Percentiles rank a stretch among this genome's conserved stretches.
Evolutionary conservation across 2,113 vertebrate genomes (phyloP).

Genomic region (Budorcas taxicolor): DNA sequence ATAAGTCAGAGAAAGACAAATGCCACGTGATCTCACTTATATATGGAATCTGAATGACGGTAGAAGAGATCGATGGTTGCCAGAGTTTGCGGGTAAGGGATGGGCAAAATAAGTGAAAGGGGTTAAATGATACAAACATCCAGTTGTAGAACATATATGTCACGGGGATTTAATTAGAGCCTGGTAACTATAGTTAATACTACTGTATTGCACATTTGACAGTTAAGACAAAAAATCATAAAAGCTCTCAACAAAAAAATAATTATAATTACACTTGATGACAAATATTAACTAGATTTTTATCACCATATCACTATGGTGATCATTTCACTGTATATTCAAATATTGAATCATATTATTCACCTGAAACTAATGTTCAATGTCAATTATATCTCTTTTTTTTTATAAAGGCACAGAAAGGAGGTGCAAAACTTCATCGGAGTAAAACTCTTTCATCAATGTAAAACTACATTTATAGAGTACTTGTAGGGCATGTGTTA

Average conservation of each 20-base stretch:
- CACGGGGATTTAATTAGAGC: neutral
- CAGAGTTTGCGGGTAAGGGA: too few species aligned
- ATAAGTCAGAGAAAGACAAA: neutral
- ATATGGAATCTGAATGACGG: neutral
- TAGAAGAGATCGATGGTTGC: neutral
- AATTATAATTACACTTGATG: neutral
- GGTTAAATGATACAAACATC: neutral
- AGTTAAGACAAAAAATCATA: neutral
- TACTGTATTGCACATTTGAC: neutral
- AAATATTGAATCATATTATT: neutral
- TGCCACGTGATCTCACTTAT: too few species aligned
- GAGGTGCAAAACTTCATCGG: neutral
- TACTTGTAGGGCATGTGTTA: neutral
- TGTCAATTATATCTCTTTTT: neutral
- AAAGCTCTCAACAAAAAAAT: neutral
- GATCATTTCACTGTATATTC: neutral
- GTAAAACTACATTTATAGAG: neutral
- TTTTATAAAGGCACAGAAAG: neutral
- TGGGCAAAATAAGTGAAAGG: neutral
- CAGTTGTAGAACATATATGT: neutral
- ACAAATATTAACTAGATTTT: neutral
- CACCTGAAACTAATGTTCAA: neutral
- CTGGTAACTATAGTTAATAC: neutral
- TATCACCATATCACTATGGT: neutral
- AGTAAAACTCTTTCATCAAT: neutral